Conservation (phyloP, 2,113 vertebrate species). For the Formicarius rufipectus region DNA sequence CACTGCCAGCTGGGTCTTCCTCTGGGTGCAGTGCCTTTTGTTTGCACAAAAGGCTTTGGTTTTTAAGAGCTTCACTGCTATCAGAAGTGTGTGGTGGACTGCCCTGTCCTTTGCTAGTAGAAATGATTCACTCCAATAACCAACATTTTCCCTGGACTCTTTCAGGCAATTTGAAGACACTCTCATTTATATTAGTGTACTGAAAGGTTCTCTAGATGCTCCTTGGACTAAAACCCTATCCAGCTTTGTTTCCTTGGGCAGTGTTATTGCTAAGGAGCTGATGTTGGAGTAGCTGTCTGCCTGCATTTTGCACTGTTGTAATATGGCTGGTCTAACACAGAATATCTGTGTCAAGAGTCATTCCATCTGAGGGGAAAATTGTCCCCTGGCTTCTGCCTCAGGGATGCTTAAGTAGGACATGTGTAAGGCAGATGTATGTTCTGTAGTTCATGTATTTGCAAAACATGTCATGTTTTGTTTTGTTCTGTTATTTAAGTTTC, state of each 20-base stretch:
- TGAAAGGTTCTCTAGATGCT: background rate
- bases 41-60: background rate
- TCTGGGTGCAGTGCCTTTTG: background rate
- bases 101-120: background rate
- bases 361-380: background rate
- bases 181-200: background rate
- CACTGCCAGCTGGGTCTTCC: background rate
- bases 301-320: background rate
- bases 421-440: background rate
- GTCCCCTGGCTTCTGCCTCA: background rate
- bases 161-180: background rate
- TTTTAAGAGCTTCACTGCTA: background rate
- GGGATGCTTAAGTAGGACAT: background rate
- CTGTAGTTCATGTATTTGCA: background rate
- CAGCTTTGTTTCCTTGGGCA: background rate
- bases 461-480: background rate
- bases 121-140: background rate
- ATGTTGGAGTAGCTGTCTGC: constrained; percentile 6
- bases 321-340: background rate
- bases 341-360: background rate
- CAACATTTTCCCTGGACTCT: background rate
- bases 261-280: background rate
- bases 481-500: background rate
- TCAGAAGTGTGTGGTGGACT: background rate
- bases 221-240: background rate